Conservation (phyloP, 2,797 vertebrate species). For the Rhabdomys pumilio region DNA sequence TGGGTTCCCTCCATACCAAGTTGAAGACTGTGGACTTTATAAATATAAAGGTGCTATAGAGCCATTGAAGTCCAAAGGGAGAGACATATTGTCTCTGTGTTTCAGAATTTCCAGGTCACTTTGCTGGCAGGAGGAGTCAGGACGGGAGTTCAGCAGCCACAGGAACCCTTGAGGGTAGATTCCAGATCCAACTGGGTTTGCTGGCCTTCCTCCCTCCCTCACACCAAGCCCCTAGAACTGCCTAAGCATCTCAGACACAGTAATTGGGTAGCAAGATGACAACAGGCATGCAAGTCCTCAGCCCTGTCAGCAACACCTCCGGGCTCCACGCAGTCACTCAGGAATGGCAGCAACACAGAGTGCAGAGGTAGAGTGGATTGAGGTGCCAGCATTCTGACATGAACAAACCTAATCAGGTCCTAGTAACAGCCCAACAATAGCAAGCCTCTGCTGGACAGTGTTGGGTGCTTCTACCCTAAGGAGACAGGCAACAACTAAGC, state of each 20-base stretch:
- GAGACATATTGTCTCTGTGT: not conserved
- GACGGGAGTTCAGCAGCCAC: not conserved
- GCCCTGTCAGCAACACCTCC: slow-evolving; percentile 15
- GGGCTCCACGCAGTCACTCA: slow-evolving; percentile 14
- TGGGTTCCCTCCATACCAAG: not conserved
- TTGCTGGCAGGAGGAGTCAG: not conserved
- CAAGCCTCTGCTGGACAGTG: not conserved
- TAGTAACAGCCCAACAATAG: not conserved
- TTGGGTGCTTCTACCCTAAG: not conserved
- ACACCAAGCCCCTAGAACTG: not conserved
- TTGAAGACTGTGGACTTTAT: not conserved
- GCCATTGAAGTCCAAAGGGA: not conserved
- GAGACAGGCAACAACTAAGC: not conserved
- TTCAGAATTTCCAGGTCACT: not conserved
- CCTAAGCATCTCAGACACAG: not conserved
- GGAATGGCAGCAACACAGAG: not conserved
- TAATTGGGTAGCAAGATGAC: not conserved
- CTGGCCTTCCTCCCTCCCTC: not conserved
- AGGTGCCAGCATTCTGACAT: not conserved
- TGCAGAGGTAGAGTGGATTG: not conserved
- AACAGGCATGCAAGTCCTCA: not conserved
- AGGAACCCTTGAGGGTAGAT: not conserved
- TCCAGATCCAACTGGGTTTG: not conserved
- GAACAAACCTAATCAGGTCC: not conserved
- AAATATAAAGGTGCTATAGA: not conserved